Conservation (phyloP, 2,113 vertebrate species). For the rat (Rattus norvegicus) region GRCr8 NC_086032.1:104090001-104090500, state of each 20-base stretch:
- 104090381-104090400: conserved; percentile 1
- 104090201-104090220: conserved; percentile 3
- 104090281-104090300: neutral
- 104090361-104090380: neutral
- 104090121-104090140: neutral
- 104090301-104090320: neutral
- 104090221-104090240: neutral
- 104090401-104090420: neutral
- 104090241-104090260: neutral
- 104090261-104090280: neutral
- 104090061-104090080: neutral
- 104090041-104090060: neutral
- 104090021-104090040: neutral
- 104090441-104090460: neutral
- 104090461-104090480: neutral
- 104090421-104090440: neutral
- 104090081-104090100: neutral
- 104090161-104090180: neutral
- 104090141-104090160: neutral
- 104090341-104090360: neutral
- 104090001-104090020: conserved; percentile 23
- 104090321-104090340: neutral
- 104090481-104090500: neutral
- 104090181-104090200: neutral
- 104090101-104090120: neutral